A percentile compares a stretch with the other conserved stretches of the same genome.
Conservation (phyloP, 2,797 vertebrate species). For the Amazona ochrocephala region DNA sequence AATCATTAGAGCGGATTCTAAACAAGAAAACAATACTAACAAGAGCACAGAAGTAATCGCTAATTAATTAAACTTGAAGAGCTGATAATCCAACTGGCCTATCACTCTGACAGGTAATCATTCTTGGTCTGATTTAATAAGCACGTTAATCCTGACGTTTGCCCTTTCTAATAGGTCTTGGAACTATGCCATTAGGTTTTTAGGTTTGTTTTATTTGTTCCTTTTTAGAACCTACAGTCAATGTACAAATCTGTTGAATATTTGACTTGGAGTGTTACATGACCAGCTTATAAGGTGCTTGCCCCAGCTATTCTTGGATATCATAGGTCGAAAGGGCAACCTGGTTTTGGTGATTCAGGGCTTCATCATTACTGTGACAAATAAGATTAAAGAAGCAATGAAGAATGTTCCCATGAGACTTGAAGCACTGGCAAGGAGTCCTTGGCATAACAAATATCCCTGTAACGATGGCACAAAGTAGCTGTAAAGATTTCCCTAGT, state of each 20-base stretch:
- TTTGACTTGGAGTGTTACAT: background rate
- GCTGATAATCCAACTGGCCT: background rate
- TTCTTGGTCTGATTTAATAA: background rate
- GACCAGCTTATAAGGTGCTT: background rate
- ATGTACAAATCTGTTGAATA: background rate
- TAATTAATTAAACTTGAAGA: background rate
- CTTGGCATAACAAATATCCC: background rate
- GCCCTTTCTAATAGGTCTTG: background rate
- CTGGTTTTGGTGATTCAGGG: background rate
- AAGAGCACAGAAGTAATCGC: background rate
- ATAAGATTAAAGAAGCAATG: background rate
- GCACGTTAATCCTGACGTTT: background rate
- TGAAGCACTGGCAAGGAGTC: background rate
- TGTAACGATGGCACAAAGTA: fast-evolving
- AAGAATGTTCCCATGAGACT: background rate
- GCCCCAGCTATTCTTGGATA: background rate
- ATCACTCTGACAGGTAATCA: background rate
- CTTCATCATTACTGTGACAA: fast-evolving
- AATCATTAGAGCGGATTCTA: background rate
- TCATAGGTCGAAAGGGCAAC: background rate
- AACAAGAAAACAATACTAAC: background rate
- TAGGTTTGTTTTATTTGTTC: background rate
- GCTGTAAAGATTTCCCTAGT: background rate
- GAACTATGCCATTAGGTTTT: fast-evolving
- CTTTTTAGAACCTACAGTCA: background rate